Conservation (phyloP, 1,140 invertebrate genomes). For the Proctacanthus coquilletti region DNA sequence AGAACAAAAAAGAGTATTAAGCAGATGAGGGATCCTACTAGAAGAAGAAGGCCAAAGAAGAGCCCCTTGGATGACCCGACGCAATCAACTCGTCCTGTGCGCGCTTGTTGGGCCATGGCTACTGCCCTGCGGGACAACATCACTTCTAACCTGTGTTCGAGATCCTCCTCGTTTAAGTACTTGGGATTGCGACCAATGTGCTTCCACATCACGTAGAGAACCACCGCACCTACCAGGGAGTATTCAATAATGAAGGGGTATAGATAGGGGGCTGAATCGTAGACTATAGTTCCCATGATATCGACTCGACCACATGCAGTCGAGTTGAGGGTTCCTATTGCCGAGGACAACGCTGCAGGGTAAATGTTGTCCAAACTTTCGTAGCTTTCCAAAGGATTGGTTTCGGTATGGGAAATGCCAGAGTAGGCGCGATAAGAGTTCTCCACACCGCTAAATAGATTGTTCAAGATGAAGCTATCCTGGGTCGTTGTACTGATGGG, state of each 20-base stretch:
- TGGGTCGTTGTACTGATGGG: constrained; percentile 33
- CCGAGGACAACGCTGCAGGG: constrained; percentile 41
- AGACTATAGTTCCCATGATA: constrained; percentile 85
- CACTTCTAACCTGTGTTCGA: constrained; percentile 68
- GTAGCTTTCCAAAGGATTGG: constrained; percentile 32
- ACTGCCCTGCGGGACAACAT: constrained; percentile 69
- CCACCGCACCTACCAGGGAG: constrained; percentile 88
- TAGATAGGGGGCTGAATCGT: constrained; percentile 80
- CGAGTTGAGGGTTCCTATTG: constrained; percentile 36
- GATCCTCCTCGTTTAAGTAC: constrained; percentile 65
- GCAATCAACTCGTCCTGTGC: constrained; percentile 72
- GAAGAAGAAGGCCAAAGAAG: constrained; percentile 79
- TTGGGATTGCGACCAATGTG: constrained; percentile 76
- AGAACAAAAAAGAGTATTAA: constrained; percentile 89
- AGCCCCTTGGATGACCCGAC: constrained; percentile 83
- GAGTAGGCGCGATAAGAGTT: constrained; percentile 28
- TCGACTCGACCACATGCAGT: constrained; percentile 60
- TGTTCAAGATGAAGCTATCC: constrained; percentile 22
- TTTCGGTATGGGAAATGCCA: constrained; percentile 30
- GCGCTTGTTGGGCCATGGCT: constrained; percentile 64
- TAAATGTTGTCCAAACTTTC: constrained; percentile 42
- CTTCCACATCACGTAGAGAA: constrained; percentile 96
- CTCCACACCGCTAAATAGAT: constrained; percentile 27
- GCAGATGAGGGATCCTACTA: constrained; percentile 84
- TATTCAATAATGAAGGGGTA: constrained; percentile 97